Percentiles rank a stretch among this genome's conserved stretches.
These are phyloP conservation scores for Patella caerulea DNA, from an alignment of 2,888 invertebrate species.

Conservation along the genomic window DNA sequence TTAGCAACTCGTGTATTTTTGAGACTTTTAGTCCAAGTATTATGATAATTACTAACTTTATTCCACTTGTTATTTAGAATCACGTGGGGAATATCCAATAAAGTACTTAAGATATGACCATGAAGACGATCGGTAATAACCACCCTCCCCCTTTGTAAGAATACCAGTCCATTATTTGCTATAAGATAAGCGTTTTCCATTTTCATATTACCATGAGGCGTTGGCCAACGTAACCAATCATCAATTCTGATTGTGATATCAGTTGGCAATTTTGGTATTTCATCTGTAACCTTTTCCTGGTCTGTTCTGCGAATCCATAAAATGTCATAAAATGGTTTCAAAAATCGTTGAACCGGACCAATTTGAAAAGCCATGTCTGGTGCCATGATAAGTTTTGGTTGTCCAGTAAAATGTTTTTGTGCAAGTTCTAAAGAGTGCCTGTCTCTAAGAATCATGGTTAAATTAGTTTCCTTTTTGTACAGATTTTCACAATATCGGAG, in stretches of 20 bases:
- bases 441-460: slow-evolving; percentile 11
- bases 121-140: slow-evolving; percentile 42
- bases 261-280: slow-evolving; percentile 14
- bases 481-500: background rate
- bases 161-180: slow-evolving; percentile 26
- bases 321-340: slow-evolving; percentile 36
- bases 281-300: slow-evolving; percentile 27
- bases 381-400: slow-evolving; percentile 23
- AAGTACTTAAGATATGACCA: slow-evolving; percentile 39
- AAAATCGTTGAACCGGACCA: slow-evolving; percentile 30
- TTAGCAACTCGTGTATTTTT: slow-evolving; percentile 20
- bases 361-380: slow-evolving; percentile 44
- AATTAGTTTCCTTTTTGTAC: background rate
- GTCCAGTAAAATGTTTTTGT: slow-evolving; percentile 16
- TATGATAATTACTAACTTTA: slow-evolving; percentile 34
- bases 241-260: background rate
- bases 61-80: slow-evolving; percentile 36
- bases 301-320: slow-evolving; percentile 37
- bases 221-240: slow-evolving; percentile 24
- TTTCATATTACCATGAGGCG: slow-evolving; percentile 15
- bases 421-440: slow-evolving; percentile 15
- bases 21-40: slow-evolving; percentile 33
- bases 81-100: slow-evolving; percentile 42
- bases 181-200: slow-evolving; percentile 29
- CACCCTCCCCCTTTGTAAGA: slow-evolving; percentile 37